Evolutionary conservation across 2,888 invertebrate genomes (phyloP).

Genomic region (Lepas anatifera): DNA sequence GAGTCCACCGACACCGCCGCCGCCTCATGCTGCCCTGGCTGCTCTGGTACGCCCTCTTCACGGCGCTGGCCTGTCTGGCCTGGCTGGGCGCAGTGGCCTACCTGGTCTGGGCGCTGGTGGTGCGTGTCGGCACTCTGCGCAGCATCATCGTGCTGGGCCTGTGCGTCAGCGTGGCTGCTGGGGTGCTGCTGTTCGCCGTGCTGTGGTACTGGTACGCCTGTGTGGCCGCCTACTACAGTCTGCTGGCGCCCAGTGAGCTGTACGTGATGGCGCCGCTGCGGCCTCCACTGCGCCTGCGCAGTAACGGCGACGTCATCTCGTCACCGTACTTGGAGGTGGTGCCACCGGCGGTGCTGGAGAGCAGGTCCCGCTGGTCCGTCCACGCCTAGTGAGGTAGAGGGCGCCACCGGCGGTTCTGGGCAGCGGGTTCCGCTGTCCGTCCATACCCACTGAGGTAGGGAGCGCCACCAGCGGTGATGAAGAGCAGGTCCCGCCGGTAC

Average conservation of each 20-base stretch:
- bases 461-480: too few species aligned
- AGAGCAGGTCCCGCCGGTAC: too few species aligned
- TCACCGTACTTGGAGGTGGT: too few species aligned
- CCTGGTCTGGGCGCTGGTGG: not conserved
- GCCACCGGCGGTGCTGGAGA: too few species aligned
- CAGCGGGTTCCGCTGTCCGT: too few species aligned
- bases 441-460: too few species aligned
- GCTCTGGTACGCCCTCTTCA: not conserved
- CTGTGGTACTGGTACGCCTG: conserved; percentile 4
- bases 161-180: not conserved
- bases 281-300: not conserved
- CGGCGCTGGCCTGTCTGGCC: not conserved
- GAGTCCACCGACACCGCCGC: not conserved
- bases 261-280: not conserved
- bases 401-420: too few species aligned
- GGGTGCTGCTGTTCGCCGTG: not conserved
- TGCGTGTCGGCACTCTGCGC: not conserved
- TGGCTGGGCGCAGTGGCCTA: not conserved
- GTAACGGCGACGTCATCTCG: too few species aligned
- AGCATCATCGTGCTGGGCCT: not conserved
- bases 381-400: too few species aligned
- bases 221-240: not conserved
- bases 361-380: not conserved
- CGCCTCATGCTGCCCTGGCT: not conserved
- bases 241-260: not conserved